Evolutionary conservation across 2,797 vertebrate species (phyloP), one percentile per base, ranked within the genome.

Genomic region (Bovichtus diacanthus): DNA sequence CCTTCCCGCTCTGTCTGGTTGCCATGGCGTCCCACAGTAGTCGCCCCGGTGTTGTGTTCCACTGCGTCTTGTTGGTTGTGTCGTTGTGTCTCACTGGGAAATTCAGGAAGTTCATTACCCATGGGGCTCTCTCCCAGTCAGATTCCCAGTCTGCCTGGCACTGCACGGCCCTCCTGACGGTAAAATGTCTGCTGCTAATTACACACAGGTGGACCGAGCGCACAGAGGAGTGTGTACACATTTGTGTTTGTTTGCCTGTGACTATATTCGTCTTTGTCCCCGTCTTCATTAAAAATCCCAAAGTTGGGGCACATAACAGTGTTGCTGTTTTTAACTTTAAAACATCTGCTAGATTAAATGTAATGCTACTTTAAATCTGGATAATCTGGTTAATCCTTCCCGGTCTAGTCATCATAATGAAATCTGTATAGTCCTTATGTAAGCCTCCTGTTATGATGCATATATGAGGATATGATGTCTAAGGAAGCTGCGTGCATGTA

Each of bases 111-210:
- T 83, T 65, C 46, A 36, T 75, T 76, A 68, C 86, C 80, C 76
- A 71, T 43, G 78, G 49, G 79, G 69, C 19, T 88, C 47, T 46
- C 58, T 83, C 85, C 78, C 74, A 80, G 82, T 87, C 83, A 55
- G 78, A 83, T 87, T 90, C 86, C 85, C 87, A 88, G 88, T 84
- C 91, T 89, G 91, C 86, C 88, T 84, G 92, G 92, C 89, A 94
- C 78, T 85, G 87, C 76, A 9, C 82, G 44, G 87, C 87, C 77
- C 70, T 79, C 87, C 90, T 94, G 92, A 93, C 85, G 88, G 93
- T 93, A n/a, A 95, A 95, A 94, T 92, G 91, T 89, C 91, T 93
- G 82, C 79, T 89, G 83, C 81, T 95, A 95, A 95, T 95, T 92
- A 92, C 91, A 91, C 86, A 92, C 94, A 94, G 94, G 93, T 95